These are phyloP conservation scores for Andrena camellia DNA, from an alignment of 2,888 invertebrate genomes.

Conservation along the genomic window DNA sequence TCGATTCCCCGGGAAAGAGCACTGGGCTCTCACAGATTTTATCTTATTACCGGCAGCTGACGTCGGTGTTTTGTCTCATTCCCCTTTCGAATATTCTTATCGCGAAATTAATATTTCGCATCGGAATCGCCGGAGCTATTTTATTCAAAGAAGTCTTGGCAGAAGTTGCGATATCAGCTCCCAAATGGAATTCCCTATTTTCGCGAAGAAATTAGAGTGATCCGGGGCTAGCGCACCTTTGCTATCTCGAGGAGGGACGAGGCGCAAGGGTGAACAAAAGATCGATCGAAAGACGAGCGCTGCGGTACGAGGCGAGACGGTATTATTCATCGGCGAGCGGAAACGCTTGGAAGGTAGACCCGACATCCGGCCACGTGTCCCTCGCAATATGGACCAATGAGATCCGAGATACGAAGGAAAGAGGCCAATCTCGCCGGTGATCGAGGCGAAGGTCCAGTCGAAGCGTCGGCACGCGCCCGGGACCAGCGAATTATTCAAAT, in stretches of 20 bases:
- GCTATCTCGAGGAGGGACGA: constrained; percentile 35
- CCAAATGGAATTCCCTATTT: neutral
- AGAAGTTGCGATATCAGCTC: neutral
- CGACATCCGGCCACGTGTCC: constrained; percentile 84
- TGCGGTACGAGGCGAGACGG: constrained; percentile 74
- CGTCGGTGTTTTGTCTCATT: neutral
- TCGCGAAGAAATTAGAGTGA: constrained; percentile 24
- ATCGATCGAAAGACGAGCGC: constrained; percentile 72
- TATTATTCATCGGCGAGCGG: constrained; percentile 75
- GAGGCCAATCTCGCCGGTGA: constrained; percentile 56
- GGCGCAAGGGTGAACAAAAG: constrained; percentile 50
- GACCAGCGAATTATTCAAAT: constrained; percentile 81
- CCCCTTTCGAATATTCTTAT: neutral
- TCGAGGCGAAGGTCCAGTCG: constrained; percentile 65
- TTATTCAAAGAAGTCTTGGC: neutral
- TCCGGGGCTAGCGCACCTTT: constrained; percentile 43
- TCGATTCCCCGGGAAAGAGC: constrained; percentile 31
- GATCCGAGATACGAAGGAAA: constrained; percentile 44
- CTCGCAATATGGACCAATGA: constrained; percentile 66
- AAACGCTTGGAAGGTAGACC: constrained; percentile 77
- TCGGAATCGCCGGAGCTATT: neutral
- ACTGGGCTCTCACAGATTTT: neutral
- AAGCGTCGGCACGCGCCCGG: constrained; percentile 78
- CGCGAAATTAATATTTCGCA: neutral
- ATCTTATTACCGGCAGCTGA: constrained; percentile 25